These are phyloP conservation scores for Marcusenius ussheri DNA, from an alignment of 2,113 vertebrate species.

Conservation along the genomic window DNA sequence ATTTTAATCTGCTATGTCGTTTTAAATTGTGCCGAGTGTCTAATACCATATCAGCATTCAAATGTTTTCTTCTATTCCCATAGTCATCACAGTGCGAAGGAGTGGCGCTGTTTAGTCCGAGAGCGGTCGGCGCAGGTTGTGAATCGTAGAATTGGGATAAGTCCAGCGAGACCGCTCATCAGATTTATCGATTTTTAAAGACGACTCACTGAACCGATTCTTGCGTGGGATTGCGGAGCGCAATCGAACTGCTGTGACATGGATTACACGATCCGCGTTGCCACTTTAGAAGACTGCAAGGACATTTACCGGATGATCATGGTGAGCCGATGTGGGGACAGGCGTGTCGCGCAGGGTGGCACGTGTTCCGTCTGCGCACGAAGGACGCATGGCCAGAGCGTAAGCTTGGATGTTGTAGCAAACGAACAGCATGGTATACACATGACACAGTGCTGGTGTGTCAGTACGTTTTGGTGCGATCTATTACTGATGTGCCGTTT, in stretches of 20 bases:
- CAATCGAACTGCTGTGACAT: slow-evolving; percentile 28
- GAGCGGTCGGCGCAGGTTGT: neutral
- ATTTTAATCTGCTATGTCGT: neutral
- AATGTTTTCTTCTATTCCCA: neutral
- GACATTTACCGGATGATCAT: slow-evolving; percentile 58
- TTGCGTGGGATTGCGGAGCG: neutral
- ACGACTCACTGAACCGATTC: neutral
- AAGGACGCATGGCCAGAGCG: neutral
- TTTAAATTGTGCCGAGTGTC: neutral
- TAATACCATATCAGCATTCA: neutral
- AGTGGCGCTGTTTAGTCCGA: slow-evolving; percentile 12
- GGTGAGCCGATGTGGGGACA: slow-evolving; percentile 43
- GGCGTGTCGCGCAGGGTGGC: neutral
- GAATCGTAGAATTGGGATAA: neutral
- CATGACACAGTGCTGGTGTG: neutral
- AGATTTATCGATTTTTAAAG: neutral
- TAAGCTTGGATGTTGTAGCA: neutral
- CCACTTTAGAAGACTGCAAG: slow-evolving; percentile 62
- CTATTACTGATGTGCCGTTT: neutral
- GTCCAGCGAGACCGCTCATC: neutral
- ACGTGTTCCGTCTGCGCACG: neutral
- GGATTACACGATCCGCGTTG: slow-evolving; percentile 55
- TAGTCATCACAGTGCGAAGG: neutral
- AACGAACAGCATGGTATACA: neutral
- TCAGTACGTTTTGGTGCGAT: neutral